These are phyloP conservation scores for Siniperca obscura DNA, from an alignment of 2,797 vertebrate species.

Conservation along the genomic window DNA sequence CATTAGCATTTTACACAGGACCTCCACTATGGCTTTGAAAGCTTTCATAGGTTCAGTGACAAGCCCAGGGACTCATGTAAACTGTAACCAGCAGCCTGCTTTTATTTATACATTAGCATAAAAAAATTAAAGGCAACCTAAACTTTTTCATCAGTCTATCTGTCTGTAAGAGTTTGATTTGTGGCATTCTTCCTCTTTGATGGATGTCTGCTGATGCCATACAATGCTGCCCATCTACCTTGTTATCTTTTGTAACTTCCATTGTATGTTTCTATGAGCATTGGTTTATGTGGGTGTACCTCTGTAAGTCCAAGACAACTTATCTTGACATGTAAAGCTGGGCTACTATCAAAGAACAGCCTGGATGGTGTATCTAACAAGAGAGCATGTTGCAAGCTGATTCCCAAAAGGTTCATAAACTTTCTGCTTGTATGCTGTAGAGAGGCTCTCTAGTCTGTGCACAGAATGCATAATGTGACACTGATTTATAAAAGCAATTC, in stretches of 20 bases:
- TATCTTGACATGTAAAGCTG: slow-evolving; percentile 53
- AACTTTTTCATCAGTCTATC: background rate
- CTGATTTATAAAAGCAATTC: slow-evolving; percentile 85
- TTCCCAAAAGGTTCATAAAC: slow-evolving; percentile 77
- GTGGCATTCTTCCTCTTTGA: slow-evolving; percentile 55
- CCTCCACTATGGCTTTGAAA: slow-evolving; percentile 15
- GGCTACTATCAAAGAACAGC: slow-evolving; percentile 44
- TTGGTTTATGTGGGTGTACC: slow-evolving; percentile 28
- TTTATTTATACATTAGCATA: slow-evolving; percentile 41
- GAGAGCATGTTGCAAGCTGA: slow-evolving; percentile 41
- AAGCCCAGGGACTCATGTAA: slow-evolving; percentile 9
- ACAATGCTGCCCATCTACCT: slow-evolving; percentile 5
- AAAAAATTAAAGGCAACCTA: slow-evolving; percentile 20
- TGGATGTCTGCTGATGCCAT: slow-evolving; percentile 48
- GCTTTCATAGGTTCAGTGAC: slow-evolving; percentile 21
- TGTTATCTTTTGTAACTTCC: slow-evolving; percentile 6
- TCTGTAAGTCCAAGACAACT: slow-evolving; percentile 38
- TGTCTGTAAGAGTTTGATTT: slow-evolving; percentile 41
- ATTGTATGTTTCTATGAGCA: slow-evolving; percentile 2
- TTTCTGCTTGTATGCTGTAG: slow-evolving; percentile 61
- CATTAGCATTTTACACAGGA: slow-evolving; percentile 18
- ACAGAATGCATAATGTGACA: slow-evolving; percentile 81
- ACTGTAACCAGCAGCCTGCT: slow-evolving; percentile 24
- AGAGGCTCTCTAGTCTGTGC: slow-evolving; percentile 63
- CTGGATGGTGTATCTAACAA: slow-evolving; percentile 35